A percentile compares a stretch with the other conserved stretches of the same genome.
phyloP scores from a whole-genome alignment of 2,797 vertebrate genomes.

The Enteromius treurensis region DNA sequence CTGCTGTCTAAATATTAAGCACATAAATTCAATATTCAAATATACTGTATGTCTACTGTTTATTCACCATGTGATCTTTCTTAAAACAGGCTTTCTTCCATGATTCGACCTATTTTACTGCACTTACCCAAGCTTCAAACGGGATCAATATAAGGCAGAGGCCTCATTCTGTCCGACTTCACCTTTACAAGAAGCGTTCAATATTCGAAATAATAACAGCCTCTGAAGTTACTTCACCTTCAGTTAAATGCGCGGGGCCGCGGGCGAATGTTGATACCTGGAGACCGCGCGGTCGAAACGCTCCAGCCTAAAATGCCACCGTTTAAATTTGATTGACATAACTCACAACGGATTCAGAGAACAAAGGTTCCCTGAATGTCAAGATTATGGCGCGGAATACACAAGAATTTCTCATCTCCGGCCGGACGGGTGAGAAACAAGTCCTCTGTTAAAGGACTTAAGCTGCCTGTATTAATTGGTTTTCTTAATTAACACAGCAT shows the following conservation, averaged over 20 bases:
- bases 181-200: slow-evolving; percentile 29
- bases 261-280: slow-evolving; percentile 61
- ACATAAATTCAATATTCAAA: neutral
- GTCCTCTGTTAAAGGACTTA: slow-evolving; percentile 33
- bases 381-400: slow-evolving; percentile 55
- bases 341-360: slow-evolving; percentile 64
- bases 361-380: slow-evolving; percentile 64
- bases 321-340: slow-evolving; percentile 67
- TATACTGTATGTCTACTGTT: neutral
- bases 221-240: slow-evolving; percentile 24
- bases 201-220: slow-evolving; percentile 20
- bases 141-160: slow-evolving; percentile 30
- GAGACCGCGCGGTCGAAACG: slow-evolving; percentile 49
- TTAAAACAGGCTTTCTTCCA: neutral
- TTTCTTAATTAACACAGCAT: slow-evolving; percentile 60
- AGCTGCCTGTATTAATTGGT: slow-evolving; percentile 54
- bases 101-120: neutral
- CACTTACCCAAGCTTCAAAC: neutral
- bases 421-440: slow-evolving; percentile 29
- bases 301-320: slow-evolving; percentile 60
- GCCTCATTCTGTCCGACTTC: neutral
- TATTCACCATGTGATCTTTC: neutral
- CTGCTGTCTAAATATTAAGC: neutral
- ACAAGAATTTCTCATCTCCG: slow-evolving; percentile 44
- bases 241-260: slow-evolving; percentile 33